Evolutionary conservation across 2,888 invertebrate species (phyloP).

Genomic region (Siphlonurus alternatus): DNA sequence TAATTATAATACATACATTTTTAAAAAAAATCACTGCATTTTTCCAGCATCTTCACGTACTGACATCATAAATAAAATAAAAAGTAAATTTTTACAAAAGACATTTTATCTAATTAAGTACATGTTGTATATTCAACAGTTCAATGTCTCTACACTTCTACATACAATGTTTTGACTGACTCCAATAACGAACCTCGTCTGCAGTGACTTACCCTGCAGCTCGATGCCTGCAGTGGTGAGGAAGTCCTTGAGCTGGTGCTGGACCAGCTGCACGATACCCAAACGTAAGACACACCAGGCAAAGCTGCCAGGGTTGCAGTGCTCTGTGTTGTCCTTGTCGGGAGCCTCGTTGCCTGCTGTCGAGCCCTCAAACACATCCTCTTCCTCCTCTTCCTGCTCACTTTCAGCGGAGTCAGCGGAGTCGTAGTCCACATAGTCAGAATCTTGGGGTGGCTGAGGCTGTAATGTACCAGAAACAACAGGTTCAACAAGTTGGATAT

Average conservation of each 20-base stretch:
- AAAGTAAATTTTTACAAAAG: no score
- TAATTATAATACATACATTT: no score
- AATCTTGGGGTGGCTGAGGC: conserved; percentile 40
- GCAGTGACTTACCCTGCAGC: conserved; percentile 53
- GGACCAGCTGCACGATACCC: conserved; percentile 70
- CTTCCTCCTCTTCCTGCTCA: conserved; percentile 53
- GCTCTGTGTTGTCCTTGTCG: conserved; percentile 55
- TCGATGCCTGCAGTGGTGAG: conserved; percentile 78
- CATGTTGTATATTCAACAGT: no score
- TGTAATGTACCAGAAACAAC: conserved; percentile 26
- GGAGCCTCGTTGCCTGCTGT: conserved; percentile 13
- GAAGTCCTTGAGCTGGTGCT: conserved; percentile 72
- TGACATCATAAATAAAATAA: no score
- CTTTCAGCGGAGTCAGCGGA: conserved; percentile 57
- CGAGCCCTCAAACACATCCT: conserved; percentile 53
- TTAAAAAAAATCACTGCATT: no score
- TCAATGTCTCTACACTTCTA: no score
- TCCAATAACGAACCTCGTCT: no score
- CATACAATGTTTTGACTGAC: no score
- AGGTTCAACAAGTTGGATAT: conserved; percentile 5
- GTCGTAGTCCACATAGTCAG: conserved; percentile 66
- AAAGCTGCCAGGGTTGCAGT: conserved; percentile 84
- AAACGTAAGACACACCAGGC: conserved; percentile 90
- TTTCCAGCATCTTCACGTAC: no score
- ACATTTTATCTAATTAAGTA: no score